Percentiles rank a stretch among this genome's conserved stretches.
These are phyloP conservation scores for Pomacea canaliculata DNA, from an alignment of 2,888 invertebrate genomes.

Conservation along the genomic window DNA sequence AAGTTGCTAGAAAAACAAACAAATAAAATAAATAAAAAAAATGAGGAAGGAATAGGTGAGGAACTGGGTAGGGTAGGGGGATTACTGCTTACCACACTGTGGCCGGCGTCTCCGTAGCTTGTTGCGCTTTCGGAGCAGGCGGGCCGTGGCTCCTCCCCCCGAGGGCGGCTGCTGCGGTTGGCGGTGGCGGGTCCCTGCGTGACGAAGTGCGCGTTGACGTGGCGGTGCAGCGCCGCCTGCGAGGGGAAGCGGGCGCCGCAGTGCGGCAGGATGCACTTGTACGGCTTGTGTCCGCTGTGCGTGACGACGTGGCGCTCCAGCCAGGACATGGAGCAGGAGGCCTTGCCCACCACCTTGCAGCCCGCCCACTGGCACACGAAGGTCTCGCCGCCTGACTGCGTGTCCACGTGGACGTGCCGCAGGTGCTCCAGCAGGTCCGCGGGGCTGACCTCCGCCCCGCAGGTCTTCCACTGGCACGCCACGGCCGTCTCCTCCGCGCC, in stretches of 20 bases:
- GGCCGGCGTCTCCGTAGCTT: constrained; percentile 84
- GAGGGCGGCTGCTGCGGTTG: constrained; percentile 1
- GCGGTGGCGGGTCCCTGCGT: constrained; percentile 69
- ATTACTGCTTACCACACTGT: constrained; percentile 81
- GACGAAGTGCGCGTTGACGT: constrained; percentile 92
- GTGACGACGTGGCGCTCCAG: constrained; percentile 90
- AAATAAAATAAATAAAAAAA: no score
- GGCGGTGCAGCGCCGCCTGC: constrained; percentile 82
- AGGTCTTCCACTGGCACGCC: constrained; percentile 66
- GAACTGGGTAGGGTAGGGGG: no score
- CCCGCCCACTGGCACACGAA: constrained; percentile 93
- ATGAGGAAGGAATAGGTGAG: no score
- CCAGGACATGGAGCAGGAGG: constrained; percentile 93
- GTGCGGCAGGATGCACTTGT: constrained; percentile 94
- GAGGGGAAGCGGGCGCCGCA: constrained; percentile 78
- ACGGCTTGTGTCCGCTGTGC: constrained; percentile 93
- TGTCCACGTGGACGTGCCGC: constrained; percentile 61
- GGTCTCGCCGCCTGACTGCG: constrained; percentile 83
- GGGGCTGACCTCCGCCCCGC: constrained; percentile 52
- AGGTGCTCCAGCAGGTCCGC: constrained; percentile 62
- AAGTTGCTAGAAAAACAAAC: no score
- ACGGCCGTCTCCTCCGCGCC: constrained; percentile 29
- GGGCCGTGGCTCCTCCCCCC: constrained; percentile 80
- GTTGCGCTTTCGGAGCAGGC: constrained; percentile 87
- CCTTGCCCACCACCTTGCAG: constrained; percentile 93